phyloP scores from a whole-genome alignment of 2,888 invertebrate species.

The Blomia tropicalis region DNA sequence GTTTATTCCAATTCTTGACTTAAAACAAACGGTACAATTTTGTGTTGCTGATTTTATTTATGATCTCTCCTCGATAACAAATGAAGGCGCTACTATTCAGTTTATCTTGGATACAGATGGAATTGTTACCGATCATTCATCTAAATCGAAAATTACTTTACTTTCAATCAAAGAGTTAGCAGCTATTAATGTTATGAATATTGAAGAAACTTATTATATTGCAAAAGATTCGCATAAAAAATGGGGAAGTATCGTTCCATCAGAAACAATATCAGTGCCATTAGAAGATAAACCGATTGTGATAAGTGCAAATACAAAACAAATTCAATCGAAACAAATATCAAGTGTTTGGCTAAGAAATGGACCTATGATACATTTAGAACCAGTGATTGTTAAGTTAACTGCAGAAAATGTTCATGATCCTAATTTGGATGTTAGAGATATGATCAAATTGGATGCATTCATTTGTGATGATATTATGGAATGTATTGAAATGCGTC shows the following conservation, averaged over 20 bases:
- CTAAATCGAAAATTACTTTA: background rate
- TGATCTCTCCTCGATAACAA: background rate
- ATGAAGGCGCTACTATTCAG: background rate
- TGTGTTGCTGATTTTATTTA: background rate
- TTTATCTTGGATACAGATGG: background rate
- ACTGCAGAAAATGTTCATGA: background rate
- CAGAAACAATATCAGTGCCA: background rate
- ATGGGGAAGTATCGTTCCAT: background rate
- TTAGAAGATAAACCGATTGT: background rate
- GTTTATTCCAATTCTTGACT: background rate
- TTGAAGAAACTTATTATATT: background rate
- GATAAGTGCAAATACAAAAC: background rate
- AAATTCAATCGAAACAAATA: background rate
- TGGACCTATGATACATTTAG: background rate
- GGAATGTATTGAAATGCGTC: background rate
- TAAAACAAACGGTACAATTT: background rate
- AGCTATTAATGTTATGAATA: background rate
- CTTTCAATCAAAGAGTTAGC: background rate
- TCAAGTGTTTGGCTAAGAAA: background rate
- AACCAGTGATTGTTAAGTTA: background rate
- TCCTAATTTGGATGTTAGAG: too few relatives aligned
- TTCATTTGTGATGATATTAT: slow-evolving; percentile 4
- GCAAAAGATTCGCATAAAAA: background rate
- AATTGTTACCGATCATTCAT: background rate
- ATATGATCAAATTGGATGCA: background rate